Conservation (phyloP, 2,113 vertebrate species). For the Upupa epops region DNA sequence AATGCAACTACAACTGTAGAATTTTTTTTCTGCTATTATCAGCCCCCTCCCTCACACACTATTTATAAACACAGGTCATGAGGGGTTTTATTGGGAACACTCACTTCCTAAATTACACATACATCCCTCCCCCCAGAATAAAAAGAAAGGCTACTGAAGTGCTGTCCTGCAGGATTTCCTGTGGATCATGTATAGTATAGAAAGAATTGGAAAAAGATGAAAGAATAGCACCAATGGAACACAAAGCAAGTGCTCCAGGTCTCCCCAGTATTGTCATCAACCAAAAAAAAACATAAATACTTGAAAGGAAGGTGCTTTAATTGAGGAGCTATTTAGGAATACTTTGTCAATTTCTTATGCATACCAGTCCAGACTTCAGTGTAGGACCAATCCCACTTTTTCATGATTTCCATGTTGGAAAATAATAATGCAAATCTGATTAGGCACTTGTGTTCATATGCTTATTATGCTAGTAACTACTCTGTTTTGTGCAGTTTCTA, state of each 20-base stretch:
- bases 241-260: background rate
- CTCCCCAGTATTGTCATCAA: background rate
- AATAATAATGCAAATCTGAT: background rate
- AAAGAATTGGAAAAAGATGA: background rate
- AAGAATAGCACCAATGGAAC: background rate
- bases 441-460: background rate
- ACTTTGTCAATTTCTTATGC: background rate
- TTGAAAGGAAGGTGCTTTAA: background rate
- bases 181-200: background rate
- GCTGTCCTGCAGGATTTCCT: background rate
- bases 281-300: background rate
- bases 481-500: background rate
- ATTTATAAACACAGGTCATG: background rate
- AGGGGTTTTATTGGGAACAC: background rate
- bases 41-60: background rate
- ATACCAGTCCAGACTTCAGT: background rate
- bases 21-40: background rate
- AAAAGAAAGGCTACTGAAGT: background rate
- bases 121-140: background rate
- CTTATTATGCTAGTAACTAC: background rate
- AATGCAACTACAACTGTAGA: background rate
- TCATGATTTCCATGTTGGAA: background rate
- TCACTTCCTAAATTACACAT: background rate
- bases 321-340: background rate
- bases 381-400: background rate